Conservation (phyloP, 1,140 invertebrate species). For the Pogonus chalceus region DNA sequence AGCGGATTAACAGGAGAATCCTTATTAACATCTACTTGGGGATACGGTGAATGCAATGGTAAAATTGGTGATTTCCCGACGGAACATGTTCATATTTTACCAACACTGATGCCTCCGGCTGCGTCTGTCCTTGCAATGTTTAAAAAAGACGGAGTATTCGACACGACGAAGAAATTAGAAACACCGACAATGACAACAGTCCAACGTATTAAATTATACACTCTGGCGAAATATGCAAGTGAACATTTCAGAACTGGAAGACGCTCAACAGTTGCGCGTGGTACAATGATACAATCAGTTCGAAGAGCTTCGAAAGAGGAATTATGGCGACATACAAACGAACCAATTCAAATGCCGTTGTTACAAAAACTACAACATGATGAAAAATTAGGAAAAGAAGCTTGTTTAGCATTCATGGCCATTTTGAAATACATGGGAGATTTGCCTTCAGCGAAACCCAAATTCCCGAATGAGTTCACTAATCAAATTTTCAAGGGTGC, state of each 20-base stretch:
- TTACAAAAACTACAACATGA: slow-evolving; percentile 69
- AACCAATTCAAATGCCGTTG: slow-evolving; percentile 77
- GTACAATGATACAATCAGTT: slow-evolving; percentile 53
- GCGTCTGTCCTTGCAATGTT: slow-evolving; percentile 43
- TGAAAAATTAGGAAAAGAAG: slow-evolving; percentile 63
- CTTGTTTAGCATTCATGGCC: slow-evolving; percentile 62
- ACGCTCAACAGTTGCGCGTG: slow-evolving; percentile 45
- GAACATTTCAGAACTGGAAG: slow-evolving; percentile 62
- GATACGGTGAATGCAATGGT: slow-evolving; percentile 56
- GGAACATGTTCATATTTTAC: slow-evolving; percentile 79
- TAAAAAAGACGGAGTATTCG: slow-evolving; percentile 43
- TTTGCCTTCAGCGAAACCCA: slow-evolving; percentile 62
- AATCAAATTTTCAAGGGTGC: slow-evolving; percentile 81
- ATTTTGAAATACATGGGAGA: slow-evolving; percentile 96
- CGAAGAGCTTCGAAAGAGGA: slow-evolving; percentile 47
- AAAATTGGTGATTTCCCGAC: slow-evolving; percentile 74
- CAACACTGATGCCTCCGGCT: slow-evolving; percentile 69
- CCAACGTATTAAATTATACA: slow-evolving; percentile 60
- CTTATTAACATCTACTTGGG: slow-evolving; percentile 64
- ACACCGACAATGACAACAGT: slow-evolving; percentile 41
- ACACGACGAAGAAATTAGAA: slow-evolving; percentile 31
- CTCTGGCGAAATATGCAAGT: slow-evolving; percentile 69
- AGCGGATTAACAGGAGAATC: slow-evolving; percentile 64
- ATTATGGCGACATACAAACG: slow-evolving; percentile 73
- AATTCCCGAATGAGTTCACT: slow-evolving; percentile 64